Percentiles rank a stretch among this genome's conserved stretches.
Evolutionary conservation across 2,113 vertebrate species (phyloP).

Genomic region (Gopherus flavomarginatus): DNA sequence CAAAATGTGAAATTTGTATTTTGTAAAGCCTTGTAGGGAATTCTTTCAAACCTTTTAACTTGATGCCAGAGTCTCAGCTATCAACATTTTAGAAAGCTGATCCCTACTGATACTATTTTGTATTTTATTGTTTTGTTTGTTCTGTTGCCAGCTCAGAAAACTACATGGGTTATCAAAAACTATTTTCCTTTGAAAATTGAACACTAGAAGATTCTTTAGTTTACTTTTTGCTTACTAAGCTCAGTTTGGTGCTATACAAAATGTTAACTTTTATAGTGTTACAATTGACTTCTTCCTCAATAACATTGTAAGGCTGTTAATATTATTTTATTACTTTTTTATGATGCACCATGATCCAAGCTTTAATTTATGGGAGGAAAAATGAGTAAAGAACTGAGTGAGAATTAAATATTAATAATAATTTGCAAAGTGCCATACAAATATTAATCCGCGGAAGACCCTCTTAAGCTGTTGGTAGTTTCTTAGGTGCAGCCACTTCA

Average conservation of each 20-base stretch:
- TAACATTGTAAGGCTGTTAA: not conserved
- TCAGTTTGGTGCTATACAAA: not conserved
- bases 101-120: not conserved
- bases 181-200: not conserved
- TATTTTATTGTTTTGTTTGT: not conserved
- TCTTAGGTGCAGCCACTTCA: not conserved
- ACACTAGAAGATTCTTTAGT: not conserved
- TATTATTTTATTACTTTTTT: not conserved
- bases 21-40: not conserved
- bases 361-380: not conserved
- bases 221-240: not conserved
- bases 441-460: not conserved
- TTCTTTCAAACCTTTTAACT: not conserved
- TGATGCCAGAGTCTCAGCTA: too few relatives aligned
- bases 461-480: not conserved
- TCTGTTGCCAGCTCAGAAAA: not conserved
- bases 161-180: not conserved
- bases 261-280: not conserved
- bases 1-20: not conserved
- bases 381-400: not conserved
- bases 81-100: not conserved
- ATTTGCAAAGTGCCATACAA: not conserved
- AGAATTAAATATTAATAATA: too few relatives aligned
- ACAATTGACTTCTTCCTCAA: not conserved
- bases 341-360: not conserved